phyloP scores from a whole-genome alignment of 2,113 vertebrate genomes.

The Labeo rohita region DNA sequence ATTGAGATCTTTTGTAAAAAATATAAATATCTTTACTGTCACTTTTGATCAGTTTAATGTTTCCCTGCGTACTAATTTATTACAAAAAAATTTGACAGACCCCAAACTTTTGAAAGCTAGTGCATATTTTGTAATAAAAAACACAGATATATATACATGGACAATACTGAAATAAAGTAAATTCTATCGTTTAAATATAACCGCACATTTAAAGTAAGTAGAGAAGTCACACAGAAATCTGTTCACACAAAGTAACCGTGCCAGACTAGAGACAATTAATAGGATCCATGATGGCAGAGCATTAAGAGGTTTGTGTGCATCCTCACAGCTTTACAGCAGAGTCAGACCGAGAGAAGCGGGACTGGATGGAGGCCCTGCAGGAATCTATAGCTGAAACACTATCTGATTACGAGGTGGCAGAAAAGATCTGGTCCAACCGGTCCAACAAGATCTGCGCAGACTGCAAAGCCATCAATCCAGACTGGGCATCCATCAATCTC shows the following conservation, averaged over 20 bases:
- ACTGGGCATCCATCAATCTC: slow-evolving; percentile 98
- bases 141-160: neutral
- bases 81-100: too few species aligned
- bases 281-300: neutral
- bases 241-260: neutral
- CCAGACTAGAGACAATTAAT: neutral
- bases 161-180: too few species aligned
- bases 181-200: neutral
- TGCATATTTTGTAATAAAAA: neutral
- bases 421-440: slow-evolving; percentile 99
- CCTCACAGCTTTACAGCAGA: slow-evolving; percentile 87
- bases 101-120: too few species aligned
- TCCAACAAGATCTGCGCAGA: slow-evolving; percentile 91
- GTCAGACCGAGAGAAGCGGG: slow-evolving; percentile 87
- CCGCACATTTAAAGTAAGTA: neutral
- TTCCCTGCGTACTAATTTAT: too few species aligned
- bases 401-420: slow-evolving; percentile 96
- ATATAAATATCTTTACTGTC: neutral
- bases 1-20: neutral
- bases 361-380: slow-evolving; percentile 93
- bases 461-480: slow-evolving; percentile 87
- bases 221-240: neutral
- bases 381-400: slow-evolving; percentile 92
- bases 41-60: neutral
- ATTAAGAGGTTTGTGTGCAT: slow-evolving; percentile 9